Conservation (phyloP, 2,797 vertebrate species). For the Acanthurus tractus region DNA sequence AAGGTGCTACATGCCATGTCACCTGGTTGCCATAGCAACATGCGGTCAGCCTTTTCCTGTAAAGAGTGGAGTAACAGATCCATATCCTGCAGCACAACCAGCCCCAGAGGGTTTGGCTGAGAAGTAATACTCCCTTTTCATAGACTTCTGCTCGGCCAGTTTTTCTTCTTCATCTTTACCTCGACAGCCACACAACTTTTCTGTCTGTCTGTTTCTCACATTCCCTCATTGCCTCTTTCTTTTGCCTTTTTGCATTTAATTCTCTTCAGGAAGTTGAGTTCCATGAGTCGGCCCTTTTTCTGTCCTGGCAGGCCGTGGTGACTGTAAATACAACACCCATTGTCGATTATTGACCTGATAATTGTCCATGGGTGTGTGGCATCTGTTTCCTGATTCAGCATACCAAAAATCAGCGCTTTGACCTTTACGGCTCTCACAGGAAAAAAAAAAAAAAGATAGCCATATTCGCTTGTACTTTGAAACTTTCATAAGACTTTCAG, state of each 20-base stretch:
- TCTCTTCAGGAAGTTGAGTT: background rate
- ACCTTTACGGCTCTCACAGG: background rate
- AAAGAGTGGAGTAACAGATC: conserved; percentile 63
- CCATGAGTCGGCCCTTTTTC: background rate
- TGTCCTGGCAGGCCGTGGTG: background rate
- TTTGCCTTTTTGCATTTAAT: background rate
- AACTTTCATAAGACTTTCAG: background rate
- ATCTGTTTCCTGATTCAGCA: conserved; percentile 14
- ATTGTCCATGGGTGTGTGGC: background rate
- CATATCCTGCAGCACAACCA: conserved; percentile 37
- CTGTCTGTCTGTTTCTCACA: background rate
- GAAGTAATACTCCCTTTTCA: conserved; percentile 19
- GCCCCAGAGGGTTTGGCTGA: conserved; percentile 18
- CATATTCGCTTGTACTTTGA: too few relatives aligned
- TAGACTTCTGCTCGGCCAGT: background rate
- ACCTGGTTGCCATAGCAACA: conserved; percentile 67
- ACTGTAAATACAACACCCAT: background rate
- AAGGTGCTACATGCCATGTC: conserved; percentile 24
- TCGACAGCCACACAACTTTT: background rate
- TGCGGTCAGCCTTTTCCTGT: conserved; percentile 65
- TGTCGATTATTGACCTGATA: background rate
- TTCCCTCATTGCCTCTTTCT: conserved; percentile 1
- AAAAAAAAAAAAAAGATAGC: too few relatives aligned
- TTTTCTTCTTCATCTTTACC: conserved; percentile 6
- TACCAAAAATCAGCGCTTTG: background rate